phyloP scores from a whole-genome alignment of 2,113 vertebrate species.

The Cynocephalus volans region DNA sequence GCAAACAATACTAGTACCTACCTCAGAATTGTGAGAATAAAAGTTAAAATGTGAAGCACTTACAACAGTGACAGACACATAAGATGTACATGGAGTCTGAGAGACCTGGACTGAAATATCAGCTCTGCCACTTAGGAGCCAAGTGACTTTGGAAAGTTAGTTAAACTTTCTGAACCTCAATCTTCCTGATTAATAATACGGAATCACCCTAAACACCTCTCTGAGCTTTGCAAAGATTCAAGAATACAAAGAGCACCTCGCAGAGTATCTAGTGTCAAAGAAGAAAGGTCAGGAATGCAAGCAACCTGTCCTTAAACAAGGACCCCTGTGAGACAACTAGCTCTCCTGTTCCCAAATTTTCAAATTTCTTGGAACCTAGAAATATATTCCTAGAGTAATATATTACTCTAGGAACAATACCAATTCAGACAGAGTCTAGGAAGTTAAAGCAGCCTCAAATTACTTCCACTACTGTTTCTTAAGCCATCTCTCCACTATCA shows the following conservation, averaged over 20 bases:
- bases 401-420: neutral
- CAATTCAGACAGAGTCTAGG: neutral
- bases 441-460: neutral
- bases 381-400: neutral
- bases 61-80: neutral
- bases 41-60: neutral
- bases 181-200: too few relatives aligned
- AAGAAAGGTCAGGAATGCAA: neutral
- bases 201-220: neutral
- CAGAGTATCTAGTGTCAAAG: neutral
- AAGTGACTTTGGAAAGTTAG: neutral
- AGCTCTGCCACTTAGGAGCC: neutral
- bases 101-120: too few relatives aligned
- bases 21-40: neutral
- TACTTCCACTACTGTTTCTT: neutral
- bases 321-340: neutral
- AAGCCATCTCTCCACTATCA: neutral
- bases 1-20: neutral
- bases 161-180: neutral
- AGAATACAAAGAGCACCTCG: neutral
- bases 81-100: neutral
- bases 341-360: neutral
- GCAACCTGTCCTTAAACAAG: fast-evolving
- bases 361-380: neutral
- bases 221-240: too few relatives aligned